Base-by-base conservation (phyloP, 2,888 invertebrate genomes). In the Acronicta leporina region DNA sequence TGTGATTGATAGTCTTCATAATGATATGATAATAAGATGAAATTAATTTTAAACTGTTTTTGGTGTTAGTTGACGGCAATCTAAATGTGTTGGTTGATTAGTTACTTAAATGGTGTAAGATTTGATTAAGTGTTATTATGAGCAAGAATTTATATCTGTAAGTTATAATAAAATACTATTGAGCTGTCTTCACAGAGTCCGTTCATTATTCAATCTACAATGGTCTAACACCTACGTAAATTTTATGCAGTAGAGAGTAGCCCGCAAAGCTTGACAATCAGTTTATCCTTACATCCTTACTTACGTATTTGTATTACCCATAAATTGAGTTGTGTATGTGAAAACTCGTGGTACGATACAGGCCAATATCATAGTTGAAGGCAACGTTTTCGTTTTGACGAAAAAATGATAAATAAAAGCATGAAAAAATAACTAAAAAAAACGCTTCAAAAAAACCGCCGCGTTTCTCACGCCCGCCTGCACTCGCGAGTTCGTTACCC, bases 1-100 rank as follows among this genome's bases (percentile, higher is more conserved):
- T n/a, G 49, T 71, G 75, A 75, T 64, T 47, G 57, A 75, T 73
- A 58, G n/a, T 55, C 30, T 25, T 54, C 45, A 62, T 73, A 65
- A 60, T 71, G 61, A 66, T 73, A 75, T 75, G 73, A 58, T 68
- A 73, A 73, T 65, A 45, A 57, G 54, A 53, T 50, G 59, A 59
- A 65, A 70, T 75, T 75, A 75, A 67, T 73, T 69, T 68, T 57
- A 46, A 52, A 57, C 46, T 49, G 60, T 68, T 57, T 73, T 11
- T 49, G 41, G 48, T 55, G 58, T 72, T 27, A 9, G 11, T 46
- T 50, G 44, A 46, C 20, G 40, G 25, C 50, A 57, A 73, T 62
- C 27, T 40, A 15, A 64, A 69, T 35, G 55, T 69, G 66, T 69
- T 52, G 43, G 16, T 20, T 69, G 55, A 61, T 63, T 64, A 54